phyloP scores from a whole-genome alignment of 2,113 vertebrate species.

The Pollimyrus isidori region DNA sequence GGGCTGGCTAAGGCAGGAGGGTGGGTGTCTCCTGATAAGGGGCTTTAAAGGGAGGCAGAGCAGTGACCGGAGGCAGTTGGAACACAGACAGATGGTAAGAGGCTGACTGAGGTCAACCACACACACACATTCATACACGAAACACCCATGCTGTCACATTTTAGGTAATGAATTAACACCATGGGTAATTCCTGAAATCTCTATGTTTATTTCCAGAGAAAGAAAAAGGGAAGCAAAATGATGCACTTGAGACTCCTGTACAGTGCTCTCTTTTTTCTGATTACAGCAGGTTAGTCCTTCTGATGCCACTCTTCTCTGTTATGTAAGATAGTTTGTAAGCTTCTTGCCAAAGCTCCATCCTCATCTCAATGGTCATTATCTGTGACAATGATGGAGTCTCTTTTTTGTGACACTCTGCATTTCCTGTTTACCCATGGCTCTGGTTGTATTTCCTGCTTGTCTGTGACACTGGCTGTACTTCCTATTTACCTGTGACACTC shows the following conservation, averaged over 20 bases:
- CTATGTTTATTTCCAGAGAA: conserved; percentile 31
- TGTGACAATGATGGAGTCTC: not conserved
- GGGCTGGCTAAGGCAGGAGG: conserved; percentile 27
- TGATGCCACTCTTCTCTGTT: not conserved
- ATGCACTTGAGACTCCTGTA: conserved; percentile 45
- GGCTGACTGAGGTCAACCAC: not conserved
- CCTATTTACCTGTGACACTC: not conserved
- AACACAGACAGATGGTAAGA: conserved; percentile 38
- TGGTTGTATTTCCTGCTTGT: too few species aligned
- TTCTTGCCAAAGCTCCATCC: not conserved
- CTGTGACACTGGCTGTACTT: not conserved
- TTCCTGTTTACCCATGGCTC: too few species aligned
- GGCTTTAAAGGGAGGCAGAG: conserved; percentile 54
- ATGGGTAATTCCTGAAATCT: not conserved
- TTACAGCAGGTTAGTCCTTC: conserved; percentile 47
- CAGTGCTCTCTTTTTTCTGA: conserved; percentile 39
- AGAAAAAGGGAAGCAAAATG: conserved; percentile 27
- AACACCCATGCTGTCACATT: not conserved
- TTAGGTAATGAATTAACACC: not conserved
- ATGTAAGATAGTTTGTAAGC: not conserved
- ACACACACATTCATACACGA: not conserved
- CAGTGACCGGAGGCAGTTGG: not conserved
- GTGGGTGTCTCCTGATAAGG: conserved; percentile 59
- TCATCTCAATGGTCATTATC: not conserved
- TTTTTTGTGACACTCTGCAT: not conserved